These are phyloP conservation scores for Megaceryle alcyon DNA, from an alignment of 2,797 vertebrate species.

Conservation along the genomic window DNA sequence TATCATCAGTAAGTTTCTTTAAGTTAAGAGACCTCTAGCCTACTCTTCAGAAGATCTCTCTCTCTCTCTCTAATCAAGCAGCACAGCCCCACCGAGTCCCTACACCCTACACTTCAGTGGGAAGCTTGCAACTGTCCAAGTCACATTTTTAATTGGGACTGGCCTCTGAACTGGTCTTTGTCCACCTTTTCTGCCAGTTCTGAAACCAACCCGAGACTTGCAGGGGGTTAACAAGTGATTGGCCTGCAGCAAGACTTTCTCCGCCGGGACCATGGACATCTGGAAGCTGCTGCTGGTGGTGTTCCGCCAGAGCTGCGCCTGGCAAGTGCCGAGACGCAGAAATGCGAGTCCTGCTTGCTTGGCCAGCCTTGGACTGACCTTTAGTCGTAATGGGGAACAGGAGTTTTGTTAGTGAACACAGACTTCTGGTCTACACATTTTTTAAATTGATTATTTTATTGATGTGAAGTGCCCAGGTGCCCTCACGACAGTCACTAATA, in stretches of 20 bases:
- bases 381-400: not conserved
- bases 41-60: not conserved
- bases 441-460: constrained; percentile 70
- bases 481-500: constrained; percentile 59
- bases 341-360: not conserved
- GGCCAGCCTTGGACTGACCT: constrained; percentile 69
- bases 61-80: not conserved
- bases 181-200: not conserved
- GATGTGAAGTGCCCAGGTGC: constrained; percentile 66
- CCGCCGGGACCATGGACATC: not conserved
- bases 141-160: not conserved
- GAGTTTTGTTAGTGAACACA: constrained; percentile 53
- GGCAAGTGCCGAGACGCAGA: not conserved
- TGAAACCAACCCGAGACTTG: not conserved
- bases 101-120: not conserved
- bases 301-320: not conserved
- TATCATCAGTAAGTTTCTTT: not conserved
- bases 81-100: not conserved
- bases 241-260: not conserved
- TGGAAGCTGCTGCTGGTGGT: not conserved
- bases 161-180: not conserved
- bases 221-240: not conserved
- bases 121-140: not conserved
- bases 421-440: constrained; percentile 61
- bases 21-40: not conserved